phyloP scores from a whole-genome alignment of 2,797 vertebrate species.

The Limnodromus scolopaceus region DNA sequence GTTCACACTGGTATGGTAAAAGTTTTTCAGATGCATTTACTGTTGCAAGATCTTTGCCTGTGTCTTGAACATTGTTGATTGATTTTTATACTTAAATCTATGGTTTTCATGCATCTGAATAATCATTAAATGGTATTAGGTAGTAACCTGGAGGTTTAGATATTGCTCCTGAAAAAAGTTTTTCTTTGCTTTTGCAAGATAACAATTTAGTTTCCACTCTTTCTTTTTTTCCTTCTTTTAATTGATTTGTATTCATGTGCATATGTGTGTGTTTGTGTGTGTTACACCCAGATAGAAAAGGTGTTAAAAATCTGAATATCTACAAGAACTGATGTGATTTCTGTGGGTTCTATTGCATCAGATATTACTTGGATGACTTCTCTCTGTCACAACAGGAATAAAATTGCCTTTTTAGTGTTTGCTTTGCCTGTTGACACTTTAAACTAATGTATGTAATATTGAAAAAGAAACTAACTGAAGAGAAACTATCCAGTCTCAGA shows the following conservation, averaged over 20 bases:
- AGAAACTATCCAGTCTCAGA: neutral
- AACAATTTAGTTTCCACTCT: neutral
- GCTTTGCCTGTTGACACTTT: neutral
- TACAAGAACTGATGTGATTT: neutral
- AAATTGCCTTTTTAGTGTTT: slow-evolving; percentile 5
- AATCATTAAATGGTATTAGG: neutral
- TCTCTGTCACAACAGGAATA: neutral
- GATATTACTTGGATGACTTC: neutral
- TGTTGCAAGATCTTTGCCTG: neutral
- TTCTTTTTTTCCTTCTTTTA: neutral
- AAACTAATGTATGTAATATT: neutral
- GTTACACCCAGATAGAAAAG: neutral
- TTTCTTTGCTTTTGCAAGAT: neutral
- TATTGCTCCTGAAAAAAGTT: neutral
- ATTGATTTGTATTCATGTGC: neutral
- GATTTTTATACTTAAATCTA: neutral
- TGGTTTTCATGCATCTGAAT: neutral
- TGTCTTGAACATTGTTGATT: neutral
- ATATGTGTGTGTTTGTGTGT: neutral
- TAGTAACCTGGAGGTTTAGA: neutral
- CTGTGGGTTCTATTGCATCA: neutral
- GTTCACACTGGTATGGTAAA: neutral
- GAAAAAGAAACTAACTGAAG: neutral
- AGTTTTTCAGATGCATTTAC: neutral
- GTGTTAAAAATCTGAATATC: neutral